phyloP scores from a whole-genome alignment of 2,113 vertebrate genomes.

The Oenanthe melanoleuca region DNA sequence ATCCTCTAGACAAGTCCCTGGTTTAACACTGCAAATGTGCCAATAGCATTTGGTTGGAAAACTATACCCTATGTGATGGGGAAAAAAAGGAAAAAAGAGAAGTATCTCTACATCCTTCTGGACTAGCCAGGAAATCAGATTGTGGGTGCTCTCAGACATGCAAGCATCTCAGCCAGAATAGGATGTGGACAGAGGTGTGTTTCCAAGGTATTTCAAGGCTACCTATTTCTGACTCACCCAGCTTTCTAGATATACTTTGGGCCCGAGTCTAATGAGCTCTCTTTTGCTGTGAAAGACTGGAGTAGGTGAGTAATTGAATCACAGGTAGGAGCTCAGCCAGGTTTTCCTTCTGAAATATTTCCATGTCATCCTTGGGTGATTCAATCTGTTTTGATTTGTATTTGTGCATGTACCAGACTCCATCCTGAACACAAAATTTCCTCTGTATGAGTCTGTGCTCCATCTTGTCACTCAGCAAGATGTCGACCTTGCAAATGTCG shows the following conservation, averaged over 20 bases:
- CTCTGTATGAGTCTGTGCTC: neutral
- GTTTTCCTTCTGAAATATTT: conserved; percentile 9
- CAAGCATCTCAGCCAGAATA: neutral
- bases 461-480: neutral
- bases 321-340: neutral
- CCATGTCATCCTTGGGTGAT: neutral
- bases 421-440: neutral
- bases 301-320: neutral
- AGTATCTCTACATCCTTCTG: neutral
- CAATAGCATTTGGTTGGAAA: neutral
- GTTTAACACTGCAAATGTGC: neutral
- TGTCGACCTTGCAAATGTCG: neutral
- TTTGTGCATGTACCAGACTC: neutral
- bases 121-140: neutral
- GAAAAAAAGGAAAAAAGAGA: neutral
- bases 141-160: fast-evolving
- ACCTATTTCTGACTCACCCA: neutral
- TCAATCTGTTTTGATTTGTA: conserved; percentile 18
- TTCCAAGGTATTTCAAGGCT: neutral
- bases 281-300: neutral
- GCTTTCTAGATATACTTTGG: neutral
- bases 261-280: neutral
- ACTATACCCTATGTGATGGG: neutral
- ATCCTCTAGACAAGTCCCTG: neutral
- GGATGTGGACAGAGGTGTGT: neutral